These are phyloP conservation scores for Smittia aterrima DNA, from an alignment of 2,888 invertebrate species.

Conservation along the genomic window DNA sequence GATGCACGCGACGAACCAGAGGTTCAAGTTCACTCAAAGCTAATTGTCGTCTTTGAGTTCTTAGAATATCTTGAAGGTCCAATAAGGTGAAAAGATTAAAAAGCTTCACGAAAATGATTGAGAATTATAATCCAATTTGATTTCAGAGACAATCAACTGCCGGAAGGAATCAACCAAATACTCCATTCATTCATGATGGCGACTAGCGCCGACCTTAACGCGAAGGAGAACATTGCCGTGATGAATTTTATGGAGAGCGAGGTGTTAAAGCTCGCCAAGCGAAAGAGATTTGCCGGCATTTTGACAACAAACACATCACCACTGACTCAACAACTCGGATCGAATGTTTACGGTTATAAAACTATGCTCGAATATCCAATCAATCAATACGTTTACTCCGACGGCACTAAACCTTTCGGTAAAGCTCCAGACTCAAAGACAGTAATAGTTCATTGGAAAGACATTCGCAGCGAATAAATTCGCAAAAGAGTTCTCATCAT, in stretches of 20 bases:
- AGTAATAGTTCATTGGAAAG: slow-evolving; percentile 77
- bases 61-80: slow-evolving; percentile 74
- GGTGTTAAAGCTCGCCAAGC: slow-evolving; percentile 65
- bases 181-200: slow-evolving; percentile 89
- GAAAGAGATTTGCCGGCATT: slow-evolving; percentile 68
- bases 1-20: slow-evolving; percentile 80
- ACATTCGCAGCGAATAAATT: slow-evolving; percentile 26
- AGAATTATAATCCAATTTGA: slow-evolving; percentile 19
- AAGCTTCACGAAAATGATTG: neutral
- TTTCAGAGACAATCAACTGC: slow-evolving; percentile 59
- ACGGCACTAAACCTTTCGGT: slow-evolving; percentile 71
- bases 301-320: slow-evolving; percentile 87
- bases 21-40: slow-evolving; percentile 65
- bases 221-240: slow-evolving; percentile 74
- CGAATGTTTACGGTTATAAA: slow-evolving; percentile 74
- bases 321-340: slow-evolving; percentile 83
- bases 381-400: slow-evolving; percentile 70
- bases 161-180: slow-evolving; percentile 65
- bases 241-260: slow-evolving; percentile 78
- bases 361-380: slow-evolving; percentile 76
- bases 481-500: too few relatives aligned
- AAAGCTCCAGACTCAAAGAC: slow-evolving; percentile 73
- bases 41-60: slow-evolving; percentile 73
- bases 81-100: slow-evolving; percentile 57
- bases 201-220: slow-evolving; percentile 62